Evolutionary conservation across 2,113 vertebrate species (phyloP).

Genomic region (Hiodon tergisus): DNA sequence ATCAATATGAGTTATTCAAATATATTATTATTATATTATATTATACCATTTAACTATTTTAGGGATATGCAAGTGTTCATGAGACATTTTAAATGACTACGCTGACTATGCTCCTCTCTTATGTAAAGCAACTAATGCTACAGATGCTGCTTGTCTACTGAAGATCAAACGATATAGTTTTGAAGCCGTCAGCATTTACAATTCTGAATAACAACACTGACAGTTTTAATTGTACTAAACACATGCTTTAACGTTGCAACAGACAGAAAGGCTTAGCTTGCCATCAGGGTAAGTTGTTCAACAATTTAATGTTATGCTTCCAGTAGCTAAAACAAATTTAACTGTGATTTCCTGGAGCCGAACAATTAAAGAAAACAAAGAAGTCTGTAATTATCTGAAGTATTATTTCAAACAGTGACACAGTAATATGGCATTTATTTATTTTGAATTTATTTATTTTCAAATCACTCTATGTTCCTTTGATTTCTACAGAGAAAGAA

Average conservation of each 20-base stretch:
- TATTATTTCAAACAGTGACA: conserved; percentile 7
- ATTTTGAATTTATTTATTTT: conserved; percentile 2
- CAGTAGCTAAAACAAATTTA: background rate
- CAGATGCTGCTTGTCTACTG: no score
- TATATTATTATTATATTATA: no score
- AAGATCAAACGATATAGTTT: conserved; percentile 25
- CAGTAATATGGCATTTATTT: conserved; percentile 1
- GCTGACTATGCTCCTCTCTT: no score
- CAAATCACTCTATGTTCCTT: no score
- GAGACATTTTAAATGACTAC: no score
- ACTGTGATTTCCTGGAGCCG: background rate
- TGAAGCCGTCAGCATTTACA: conserved; percentile 6
- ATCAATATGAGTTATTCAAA: no score
- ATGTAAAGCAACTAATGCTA: no score
- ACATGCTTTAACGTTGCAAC: background rate
- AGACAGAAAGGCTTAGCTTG: background rate
- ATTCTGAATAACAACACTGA: no score
- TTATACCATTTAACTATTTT: no score
- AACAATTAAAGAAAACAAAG: background rate
- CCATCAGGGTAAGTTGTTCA: background rate
- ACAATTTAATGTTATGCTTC: background rate
- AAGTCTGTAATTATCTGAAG: background rate
- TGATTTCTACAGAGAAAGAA: no score
- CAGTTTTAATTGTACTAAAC: background rate
- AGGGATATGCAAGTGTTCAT: no score